These are phyloP conservation scores for Hoplostethus mediterraneus DNA, from an alignment of 2,797 vertebrate genomes.

Conservation along the genomic window DNA sequence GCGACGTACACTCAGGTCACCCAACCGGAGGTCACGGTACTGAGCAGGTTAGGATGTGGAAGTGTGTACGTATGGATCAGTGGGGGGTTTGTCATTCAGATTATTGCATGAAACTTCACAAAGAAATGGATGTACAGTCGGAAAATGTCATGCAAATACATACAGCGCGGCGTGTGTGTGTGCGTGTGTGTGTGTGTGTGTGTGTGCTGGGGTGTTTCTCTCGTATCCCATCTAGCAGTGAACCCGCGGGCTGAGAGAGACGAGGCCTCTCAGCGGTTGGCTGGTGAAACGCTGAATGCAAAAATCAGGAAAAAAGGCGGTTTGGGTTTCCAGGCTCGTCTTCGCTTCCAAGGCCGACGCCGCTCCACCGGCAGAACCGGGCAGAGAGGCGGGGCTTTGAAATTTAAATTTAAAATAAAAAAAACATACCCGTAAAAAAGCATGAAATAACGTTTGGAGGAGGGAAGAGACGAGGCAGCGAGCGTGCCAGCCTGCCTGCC, in stretches of 20 bases:
- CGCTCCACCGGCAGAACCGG: conserved; percentile 68
- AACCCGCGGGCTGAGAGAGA: conserved; percentile 68
- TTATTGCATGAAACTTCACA: conserved; percentile 12
- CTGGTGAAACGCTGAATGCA: conserved; percentile 72
- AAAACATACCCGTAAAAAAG: conserved; percentile 15
- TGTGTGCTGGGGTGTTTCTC: conserved; percentile 36
- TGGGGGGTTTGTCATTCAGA: too few relatives aligned
- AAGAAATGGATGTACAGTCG: conserved; percentile 1
- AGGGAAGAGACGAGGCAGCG: conserved; percentile 56
- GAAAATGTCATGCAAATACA: conserved; percentile 57
- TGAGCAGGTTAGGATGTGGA: background rate
- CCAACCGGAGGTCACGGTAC: background rate
- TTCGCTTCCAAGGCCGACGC: conserved; percentile 68
- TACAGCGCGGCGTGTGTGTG: conserved; percentile 23
- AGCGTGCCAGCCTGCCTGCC: conserved; percentile 64
- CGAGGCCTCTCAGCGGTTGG: conserved; percentile 68
- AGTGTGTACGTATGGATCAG: too few relatives aligned
- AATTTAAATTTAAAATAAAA: conserved; percentile 62
- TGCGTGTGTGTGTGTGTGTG: too few relatives aligned
- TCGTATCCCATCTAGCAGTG: conserved; percentile 59
- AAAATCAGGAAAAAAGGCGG: conserved; percentile 57
- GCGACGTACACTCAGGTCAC: background rate
- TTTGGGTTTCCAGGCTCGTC: conserved; percentile 64
- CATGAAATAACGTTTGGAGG: conserved; percentile 64
- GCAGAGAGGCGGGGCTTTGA: conserved; percentile 58